These are phyloP conservation scores for Clepsis dumicolana DNA, from an alignment of 2,888 invertebrate genomes.

Conservation along the genomic window DNA sequence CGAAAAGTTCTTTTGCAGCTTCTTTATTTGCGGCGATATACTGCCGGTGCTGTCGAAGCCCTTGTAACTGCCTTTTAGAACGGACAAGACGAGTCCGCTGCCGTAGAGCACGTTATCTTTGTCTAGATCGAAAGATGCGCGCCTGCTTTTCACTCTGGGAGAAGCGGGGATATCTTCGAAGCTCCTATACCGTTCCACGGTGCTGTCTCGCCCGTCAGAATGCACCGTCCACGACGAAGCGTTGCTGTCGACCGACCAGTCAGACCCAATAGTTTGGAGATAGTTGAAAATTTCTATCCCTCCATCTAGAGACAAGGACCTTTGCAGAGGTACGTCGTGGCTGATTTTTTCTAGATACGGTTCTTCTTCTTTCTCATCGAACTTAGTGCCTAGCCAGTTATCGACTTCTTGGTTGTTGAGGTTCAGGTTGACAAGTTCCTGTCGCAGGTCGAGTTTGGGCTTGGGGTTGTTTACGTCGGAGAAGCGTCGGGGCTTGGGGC, in stretches of 20 bases:
- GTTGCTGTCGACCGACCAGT: conserved; percentile 62
- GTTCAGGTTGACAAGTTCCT: conserved; percentile 70
- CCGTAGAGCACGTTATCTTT: conserved; percentile 55
- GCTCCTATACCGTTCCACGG: conserved; percentile 66
- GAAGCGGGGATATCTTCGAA: conserved; percentile 79
- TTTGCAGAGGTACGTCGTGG: conserved; percentile 70
- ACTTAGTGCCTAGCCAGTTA: conserved; percentile 72
- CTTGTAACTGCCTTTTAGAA: conserved; percentile 70
- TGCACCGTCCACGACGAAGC: conserved; percentile 69
- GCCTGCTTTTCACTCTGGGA: conserved; percentile 75
- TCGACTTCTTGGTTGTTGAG: conserved; percentile 67
- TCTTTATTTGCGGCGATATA: conserved; percentile 69
- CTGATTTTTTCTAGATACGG: conserved; percentile 59
- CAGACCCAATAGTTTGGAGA: conserved; percentile 67
- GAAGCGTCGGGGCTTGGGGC: conserved; percentile 54
- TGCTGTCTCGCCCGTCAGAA: conserved; percentile 57
- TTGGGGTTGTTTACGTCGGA: conserved; percentile 59
- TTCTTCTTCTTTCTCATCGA: conserved; percentile 60
- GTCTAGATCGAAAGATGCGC: conserved; percentile 66
- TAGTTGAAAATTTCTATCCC: conserved; percentile 74
- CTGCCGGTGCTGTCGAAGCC: conserved; percentile 61
- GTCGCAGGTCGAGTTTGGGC: conserved; percentile 69
- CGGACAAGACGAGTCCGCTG: conserved; percentile 62
- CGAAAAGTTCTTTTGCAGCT: conserved; percentile 70
- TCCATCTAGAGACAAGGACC: conserved; percentile 74